phyloP scores from a whole-genome alignment of 1,140 invertebrate species.

The Aphelinus certus region DNA sequence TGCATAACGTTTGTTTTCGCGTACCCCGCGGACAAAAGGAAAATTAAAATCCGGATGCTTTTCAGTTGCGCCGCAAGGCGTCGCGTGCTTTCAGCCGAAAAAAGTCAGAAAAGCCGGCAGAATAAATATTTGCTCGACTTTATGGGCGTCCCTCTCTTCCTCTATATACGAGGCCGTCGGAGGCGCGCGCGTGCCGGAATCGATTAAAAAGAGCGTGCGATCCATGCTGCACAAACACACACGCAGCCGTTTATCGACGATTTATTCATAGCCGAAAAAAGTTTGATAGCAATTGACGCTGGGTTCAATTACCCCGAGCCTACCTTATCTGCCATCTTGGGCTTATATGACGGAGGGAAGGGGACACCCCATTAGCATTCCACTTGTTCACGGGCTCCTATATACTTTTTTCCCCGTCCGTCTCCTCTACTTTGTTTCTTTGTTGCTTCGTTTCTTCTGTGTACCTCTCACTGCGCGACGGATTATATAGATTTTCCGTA shows the following conservation, averaged over 20 bases:
- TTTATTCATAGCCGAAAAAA: conserved; percentile 19
- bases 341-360: background rate
- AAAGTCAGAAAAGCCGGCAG: conserved; percentile 5
- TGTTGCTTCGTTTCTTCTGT: conserved; percentile 2
- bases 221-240: background rate
- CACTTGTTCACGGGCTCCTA: background rate
- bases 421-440: conserved; percentile 1
- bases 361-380: conserved; percentile 23
- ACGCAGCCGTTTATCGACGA: background rate
- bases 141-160: conserved; percentile 9
- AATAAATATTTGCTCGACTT: conserved; percentile 29
- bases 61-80: conserved; percentile 4
- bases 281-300: conserved; percentile 22
- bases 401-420: background rate
- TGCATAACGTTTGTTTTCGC: background rate
- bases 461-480: background rate
- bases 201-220: conserved; percentile 7
- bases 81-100: background rate
- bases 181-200: background rate
- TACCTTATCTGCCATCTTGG: background rate
- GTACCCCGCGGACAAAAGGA: background rate
- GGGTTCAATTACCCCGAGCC: conserved; percentile 17
- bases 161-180: background rate
- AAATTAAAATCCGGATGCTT: background rate
- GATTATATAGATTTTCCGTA: conserved; percentile 10